Base-by-base conservation (phyloP, 2,888 invertebrate genomes). In the Oligia fasciuncula region DNA sequence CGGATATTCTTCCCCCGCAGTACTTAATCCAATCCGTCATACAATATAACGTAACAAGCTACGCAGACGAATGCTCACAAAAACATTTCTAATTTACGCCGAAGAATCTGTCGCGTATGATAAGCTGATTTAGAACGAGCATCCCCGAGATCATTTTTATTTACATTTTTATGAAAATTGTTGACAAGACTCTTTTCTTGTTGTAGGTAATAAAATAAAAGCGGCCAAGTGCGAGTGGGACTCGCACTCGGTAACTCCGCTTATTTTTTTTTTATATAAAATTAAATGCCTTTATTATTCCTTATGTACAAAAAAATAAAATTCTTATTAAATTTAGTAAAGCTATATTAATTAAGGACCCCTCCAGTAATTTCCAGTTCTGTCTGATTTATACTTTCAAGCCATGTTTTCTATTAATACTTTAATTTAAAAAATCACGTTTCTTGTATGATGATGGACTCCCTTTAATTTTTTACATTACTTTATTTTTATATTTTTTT, bases 161-260 rank as follows among this genome's bases (percentile, higher is more conserved):
- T 86, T 84, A 84, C 87, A 84, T 85, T 84, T 85, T 85, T 75
- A 84, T 85, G 73, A 70, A 77, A 60, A 84, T 73, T 77, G 77
- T 80, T 87, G 71, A 78, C 80, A 80, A 71, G 43, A 73, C 49
- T 68, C 46, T 62, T 71, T 80, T 72, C 49, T 68, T 49, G 29
- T 23, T 67, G 51, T 51, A 54, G 4, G 19, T 62, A 23, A 46
- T 49, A 57, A 76, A 68, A 63, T 76, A 13, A 68, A 40, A 35
- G 11, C 19, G 0, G 29, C 46, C 4, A 43, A 43, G 68, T 68
- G 46, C 6, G 29, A 68, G 29, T 4, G 0, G 43, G 17, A 14
- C 14, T 23, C 9, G 13, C 14, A 6, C 40, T 40, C 40, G n/a
- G 0, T 62, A 29, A 62, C 4, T n/a, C 1, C 2, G 8, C 54